These are phyloP conservation scores for Nannoperca obscura DNA, from an alignment of 2,797 vertebrate genomes.

Conservation along the genomic window DNA sequence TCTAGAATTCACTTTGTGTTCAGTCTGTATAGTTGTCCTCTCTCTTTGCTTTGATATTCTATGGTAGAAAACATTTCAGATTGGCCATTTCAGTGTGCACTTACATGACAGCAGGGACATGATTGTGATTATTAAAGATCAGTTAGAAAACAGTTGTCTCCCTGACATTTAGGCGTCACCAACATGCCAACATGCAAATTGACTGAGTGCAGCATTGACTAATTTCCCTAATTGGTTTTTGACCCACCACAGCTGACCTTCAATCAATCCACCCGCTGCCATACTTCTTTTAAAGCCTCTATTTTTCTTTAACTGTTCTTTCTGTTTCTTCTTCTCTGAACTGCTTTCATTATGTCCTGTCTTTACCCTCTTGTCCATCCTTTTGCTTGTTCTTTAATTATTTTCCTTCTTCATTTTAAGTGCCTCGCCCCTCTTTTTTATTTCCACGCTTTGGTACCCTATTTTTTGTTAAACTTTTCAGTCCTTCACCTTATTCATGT, in stretches of 20 bases:
- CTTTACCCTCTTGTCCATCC: neutral
- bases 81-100: neutral
- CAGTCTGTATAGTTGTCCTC: neutral
- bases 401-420: neutral
- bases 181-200: neutral
- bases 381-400: neutral
- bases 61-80: neutral
- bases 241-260: neutral
- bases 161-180: neutral
- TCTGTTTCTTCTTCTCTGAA: neutral
- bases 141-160: constrained; percentile 2
- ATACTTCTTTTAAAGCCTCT: neutral
- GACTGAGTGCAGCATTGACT: no score
- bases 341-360: neutral
- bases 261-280: neutral
- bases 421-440: neutral
- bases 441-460: neutral
- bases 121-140: neutral
- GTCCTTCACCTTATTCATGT: neutral
- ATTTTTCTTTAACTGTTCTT: neutral
- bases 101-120: neutral
- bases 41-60: neutral
- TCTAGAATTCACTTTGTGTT: neutral
- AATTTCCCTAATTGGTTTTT: neutral
- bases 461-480: neutral